Evolutionary conservation across 2,113 vertebrate species (phyloP).

Genomic region (Progne subis): DNA sequence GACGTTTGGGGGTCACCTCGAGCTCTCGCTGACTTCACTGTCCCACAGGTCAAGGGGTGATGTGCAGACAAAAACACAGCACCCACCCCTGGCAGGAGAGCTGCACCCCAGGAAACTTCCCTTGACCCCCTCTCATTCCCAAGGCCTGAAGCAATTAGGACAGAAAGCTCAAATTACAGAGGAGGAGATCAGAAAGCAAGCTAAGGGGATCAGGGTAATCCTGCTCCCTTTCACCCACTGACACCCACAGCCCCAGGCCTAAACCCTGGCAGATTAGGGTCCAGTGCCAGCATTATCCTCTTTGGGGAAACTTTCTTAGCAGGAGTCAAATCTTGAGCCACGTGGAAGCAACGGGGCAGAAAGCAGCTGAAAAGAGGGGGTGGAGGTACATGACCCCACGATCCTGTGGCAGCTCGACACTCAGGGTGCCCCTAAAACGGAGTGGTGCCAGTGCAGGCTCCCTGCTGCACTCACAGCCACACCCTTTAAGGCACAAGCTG

Average conservation of each 20-base stretch:
- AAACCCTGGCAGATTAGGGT: background rate
- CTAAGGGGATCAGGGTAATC: conserved; percentile 11
- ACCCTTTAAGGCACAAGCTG: background rate
- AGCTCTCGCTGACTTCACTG: background rate
- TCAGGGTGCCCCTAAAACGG: background rate
- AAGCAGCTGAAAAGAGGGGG: background rate
- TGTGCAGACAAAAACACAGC: background rate
- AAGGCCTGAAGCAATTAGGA: background rate
- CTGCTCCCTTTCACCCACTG: background rate
- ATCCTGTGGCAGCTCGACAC: background rate
- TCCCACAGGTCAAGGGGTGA: background rate
- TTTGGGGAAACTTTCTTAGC: background rate
- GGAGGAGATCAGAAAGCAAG: conserved; percentile 18
- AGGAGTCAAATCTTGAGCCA: background rate
- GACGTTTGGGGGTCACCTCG: background rate
- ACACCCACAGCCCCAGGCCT: background rate
- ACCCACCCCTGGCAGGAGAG: background rate
- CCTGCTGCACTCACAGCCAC: background rate
- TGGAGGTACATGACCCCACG: background rate
- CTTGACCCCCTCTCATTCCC: background rate
- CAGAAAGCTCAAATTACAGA: background rate
- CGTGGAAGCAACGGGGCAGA: background rate
- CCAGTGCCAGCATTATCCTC: background rate
- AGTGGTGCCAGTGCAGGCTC: accelerated
- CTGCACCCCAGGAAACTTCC: background rate